Conservation (phyloP, 2,888 invertebrate species). For the Plusia festucae region DNA sequence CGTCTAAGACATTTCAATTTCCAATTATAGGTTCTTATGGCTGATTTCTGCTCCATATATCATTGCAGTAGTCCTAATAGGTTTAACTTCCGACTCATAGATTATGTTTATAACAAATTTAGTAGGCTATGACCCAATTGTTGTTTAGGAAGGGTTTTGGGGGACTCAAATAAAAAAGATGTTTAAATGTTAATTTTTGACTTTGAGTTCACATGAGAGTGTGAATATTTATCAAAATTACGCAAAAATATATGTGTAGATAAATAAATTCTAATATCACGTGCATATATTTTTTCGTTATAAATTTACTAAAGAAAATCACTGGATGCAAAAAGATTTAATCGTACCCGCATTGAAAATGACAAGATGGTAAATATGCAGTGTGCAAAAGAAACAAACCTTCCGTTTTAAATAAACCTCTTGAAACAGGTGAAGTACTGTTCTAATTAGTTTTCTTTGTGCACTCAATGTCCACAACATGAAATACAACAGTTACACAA, state of each 20-base stretch:
- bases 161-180: too few relatives aligned
- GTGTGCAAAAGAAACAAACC: background rate
- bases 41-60: constrained; percentile 6
- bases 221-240: too few relatives aligned
- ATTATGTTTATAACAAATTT: background rate
- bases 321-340: too few relatives aligned
- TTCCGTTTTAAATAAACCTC: constrained; percentile 39
- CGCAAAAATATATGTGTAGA: too few relatives aligned
- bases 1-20: constrained; percentile 8
- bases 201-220: too few relatives aligned
- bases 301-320: too few relatives aligned
- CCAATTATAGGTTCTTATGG: constrained; percentile 5
- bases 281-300: too few relatives aligned
- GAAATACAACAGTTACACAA: constrained; percentile 16
- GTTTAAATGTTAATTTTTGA: too few relatives aligned
- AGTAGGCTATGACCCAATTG: background rate
- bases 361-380: background rate
- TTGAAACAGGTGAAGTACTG: constrained; percentile 50
- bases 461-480: constrained; percentile 35
- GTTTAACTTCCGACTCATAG: background rate
- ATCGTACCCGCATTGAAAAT: background rate
- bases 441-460: constrained; percentile 56
- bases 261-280: too few relatives aligned
- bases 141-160: background rate
- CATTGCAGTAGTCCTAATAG: background rate